Evolutionary conservation across 2,888 invertebrate species (phyloP).

Genomic region (Cephus runcator): DNA sequence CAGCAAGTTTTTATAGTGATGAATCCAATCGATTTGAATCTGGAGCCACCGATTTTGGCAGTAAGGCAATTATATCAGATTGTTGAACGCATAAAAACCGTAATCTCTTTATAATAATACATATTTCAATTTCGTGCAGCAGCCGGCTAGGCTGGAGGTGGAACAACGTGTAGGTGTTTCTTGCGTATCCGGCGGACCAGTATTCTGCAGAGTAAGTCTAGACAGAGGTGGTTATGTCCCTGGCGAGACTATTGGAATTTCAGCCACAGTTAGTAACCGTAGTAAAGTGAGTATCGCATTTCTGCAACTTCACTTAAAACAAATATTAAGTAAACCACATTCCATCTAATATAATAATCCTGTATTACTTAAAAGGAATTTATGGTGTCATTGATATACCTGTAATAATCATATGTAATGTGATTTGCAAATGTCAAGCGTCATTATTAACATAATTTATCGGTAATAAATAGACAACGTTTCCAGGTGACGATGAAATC

Average conservation of each 20-base stretch:
- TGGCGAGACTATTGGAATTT: constrained; percentile 90
- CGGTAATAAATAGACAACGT: background rate
- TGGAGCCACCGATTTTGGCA: constrained; percentile 87
- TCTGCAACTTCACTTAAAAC: constrained; percentile 1
- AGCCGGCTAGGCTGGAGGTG: constrained; percentile 90
- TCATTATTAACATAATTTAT: background rate
- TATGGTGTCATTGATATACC: background rate
- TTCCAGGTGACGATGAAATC: constrained; percentile 76
- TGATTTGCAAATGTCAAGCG: background rate
- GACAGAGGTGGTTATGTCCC: constrained; percentile 95
- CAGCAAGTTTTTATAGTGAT: constrained; percentile 97
- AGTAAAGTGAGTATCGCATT: constrained; percentile 72
- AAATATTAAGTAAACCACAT: background rate
- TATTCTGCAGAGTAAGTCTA: constrained; percentile 85
- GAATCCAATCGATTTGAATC: constrained; percentile 93
- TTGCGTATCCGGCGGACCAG: constrained; percentile 88
- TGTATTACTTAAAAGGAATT: background rate
- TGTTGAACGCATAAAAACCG: constrained; percentile 10
- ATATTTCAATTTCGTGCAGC: constrained; percentile 65
- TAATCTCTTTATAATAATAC: background rate
- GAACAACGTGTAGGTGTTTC: constrained; percentile 91
- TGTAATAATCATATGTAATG: background rate
- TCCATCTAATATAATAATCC: background rate
- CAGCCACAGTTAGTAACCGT: constrained; percentile 85
- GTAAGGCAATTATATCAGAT: constrained; percentile 70